These are phyloP conservation scores for Caenorhabditis sp. DNA, from an alignment of 2,888 invertebrate genomes.

Conservation along the genomic window DNA sequence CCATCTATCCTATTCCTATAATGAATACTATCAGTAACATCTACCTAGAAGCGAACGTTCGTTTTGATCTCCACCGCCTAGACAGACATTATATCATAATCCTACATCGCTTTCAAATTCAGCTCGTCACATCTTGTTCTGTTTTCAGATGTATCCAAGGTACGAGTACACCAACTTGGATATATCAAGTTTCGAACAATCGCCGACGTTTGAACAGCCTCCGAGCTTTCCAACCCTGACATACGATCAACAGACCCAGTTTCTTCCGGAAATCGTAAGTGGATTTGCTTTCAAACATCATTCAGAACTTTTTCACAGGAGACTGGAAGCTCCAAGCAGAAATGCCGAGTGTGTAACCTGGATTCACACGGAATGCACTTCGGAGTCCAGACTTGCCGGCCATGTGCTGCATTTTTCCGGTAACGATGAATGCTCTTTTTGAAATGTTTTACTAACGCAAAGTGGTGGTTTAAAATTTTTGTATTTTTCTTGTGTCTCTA, in stretches of 20 bases:
- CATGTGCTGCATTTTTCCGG: constrained; percentile 60
- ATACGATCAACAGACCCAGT: constrained; percentile 21
- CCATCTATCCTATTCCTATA: not conserved
- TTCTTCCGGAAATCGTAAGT: constrained; percentile 44
- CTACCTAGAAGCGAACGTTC: constrained; percentile 29
- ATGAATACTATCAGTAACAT: constrained; percentile 33
- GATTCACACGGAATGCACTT: constrained; percentile 59
- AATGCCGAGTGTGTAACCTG: constrained; percentile 49
- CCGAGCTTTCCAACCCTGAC: constrained; percentile 5
- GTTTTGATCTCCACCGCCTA: constrained; percentile 4
- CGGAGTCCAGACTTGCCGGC: constrained; percentile 53
- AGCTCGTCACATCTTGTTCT: not conserved
- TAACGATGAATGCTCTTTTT: constrained; percentile 32
- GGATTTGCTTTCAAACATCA: not conserved
- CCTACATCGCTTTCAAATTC: not conserved
- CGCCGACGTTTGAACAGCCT: constrained; percentile 19
- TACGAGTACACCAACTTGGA: constrained; percentile 49
- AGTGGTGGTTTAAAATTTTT: constrained; percentile 7
- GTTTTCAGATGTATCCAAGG: constrained; percentile 51
- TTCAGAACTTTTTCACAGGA: constrained; percentile 1
- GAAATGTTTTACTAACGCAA: constrained; percentile 1
- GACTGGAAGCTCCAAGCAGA: constrained; percentile 6
- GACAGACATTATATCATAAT: not conserved
- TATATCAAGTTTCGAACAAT: constrained; percentile 30
- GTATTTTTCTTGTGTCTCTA: too few species aligned